Percentiles rank a stretch among this genome's conserved stretches.
phyloP scores from a whole-genome alignment of 2,888 invertebrate genomes.

The Leucophora obtusa region DNA sequence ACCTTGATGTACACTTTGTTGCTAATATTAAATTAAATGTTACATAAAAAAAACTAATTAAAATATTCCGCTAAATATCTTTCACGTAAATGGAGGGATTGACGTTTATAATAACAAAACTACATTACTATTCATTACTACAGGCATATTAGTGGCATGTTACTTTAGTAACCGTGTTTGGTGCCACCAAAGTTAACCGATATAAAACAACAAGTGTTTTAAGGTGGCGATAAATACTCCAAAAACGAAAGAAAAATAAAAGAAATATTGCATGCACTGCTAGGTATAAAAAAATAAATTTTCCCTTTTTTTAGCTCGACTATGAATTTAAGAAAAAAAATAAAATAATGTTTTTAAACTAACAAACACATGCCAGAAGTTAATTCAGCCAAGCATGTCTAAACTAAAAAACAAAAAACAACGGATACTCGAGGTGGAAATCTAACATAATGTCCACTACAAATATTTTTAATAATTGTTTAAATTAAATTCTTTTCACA shows the following conservation, averaged over 20 bases:
- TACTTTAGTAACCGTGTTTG: conserved; percentile 23
- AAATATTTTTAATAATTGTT: conserved; percentile 31
- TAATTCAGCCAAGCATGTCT: background rate
- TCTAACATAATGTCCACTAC: conserved; percentile 23
- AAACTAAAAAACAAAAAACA: background rate
- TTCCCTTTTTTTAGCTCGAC: conserved; percentile 11
- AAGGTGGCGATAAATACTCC: conserved; percentile 13
- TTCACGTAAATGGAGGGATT: too few species aligned
- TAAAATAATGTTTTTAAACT: conserved; percentile 13
- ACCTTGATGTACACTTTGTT: background rate
- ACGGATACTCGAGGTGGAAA: conserved; percentile 38
- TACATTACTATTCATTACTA: background rate
- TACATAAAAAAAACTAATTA: too few species aligned
- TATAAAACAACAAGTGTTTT: conserved; percentile 35
- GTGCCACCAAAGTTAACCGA: conserved; percentile 14
- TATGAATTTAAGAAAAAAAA: conserved; percentile 10
- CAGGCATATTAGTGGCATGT: conserved; percentile 6
- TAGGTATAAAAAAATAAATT: conserved; percentile 10
- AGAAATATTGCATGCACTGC: conserved; percentile 29
- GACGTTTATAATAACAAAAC: background rate
- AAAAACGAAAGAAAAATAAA: conserved; percentile 7
- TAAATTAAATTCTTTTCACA: background rate
- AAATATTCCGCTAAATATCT: too few species aligned
- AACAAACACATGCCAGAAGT: conserved; percentile 21
- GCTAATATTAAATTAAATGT: too few species aligned